These are phyloP conservation scores for Diabrotica balteata DNA, from an alignment of 2,888 invertebrate genomes.

Conservation along the genomic window DNA sequence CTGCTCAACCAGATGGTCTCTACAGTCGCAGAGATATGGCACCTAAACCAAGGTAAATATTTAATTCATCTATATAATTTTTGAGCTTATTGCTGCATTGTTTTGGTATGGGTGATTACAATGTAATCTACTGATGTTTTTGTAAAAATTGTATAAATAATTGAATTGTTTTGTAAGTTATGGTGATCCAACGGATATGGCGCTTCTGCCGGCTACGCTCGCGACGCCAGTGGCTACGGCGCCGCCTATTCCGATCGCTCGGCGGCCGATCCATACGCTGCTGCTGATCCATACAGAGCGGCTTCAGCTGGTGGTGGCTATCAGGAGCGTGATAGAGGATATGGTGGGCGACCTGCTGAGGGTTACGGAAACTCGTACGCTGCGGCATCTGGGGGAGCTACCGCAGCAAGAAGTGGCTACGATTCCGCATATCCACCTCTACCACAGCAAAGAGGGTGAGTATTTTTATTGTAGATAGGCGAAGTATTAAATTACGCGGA, in stretches of 20 bases:
- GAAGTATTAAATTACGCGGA: no score
- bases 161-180: constrained; percentile 9
- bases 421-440: constrained; percentile 46
- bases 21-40: constrained; percentile 53
- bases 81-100: no score
- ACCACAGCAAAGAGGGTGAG: constrained; percentile 46
- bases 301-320: constrained; percentile 26
- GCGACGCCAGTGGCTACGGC: constrained; percentile 11
- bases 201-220: neutral
- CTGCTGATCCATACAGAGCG: neutral
- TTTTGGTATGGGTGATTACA: no score
- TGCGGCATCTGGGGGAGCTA: constrained; percentile 19
- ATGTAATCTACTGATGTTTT: no score
- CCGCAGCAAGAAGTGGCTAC: constrained; percentile 42
- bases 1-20: constrained; percentile 47
- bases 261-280: constrained; percentile 17
- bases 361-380: constrained; percentile 35
- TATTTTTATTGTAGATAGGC: neutral
- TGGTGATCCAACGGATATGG: constrained; percentile 40
- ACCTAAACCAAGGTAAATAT: constrained; percentile 29
- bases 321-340: constrained; percentile 26
- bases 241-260: neutral
- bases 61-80: neutral
- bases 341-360: constrained; percentile 26
- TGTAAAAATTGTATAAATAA: no score